A percentile compares a stretch with the other conserved stretches of the same genome.
Evolutionary conservation across 37 sponge, comb jelly and placozoan genomes (phyloP).

Genomic region (Geodia barretti): DNA sequence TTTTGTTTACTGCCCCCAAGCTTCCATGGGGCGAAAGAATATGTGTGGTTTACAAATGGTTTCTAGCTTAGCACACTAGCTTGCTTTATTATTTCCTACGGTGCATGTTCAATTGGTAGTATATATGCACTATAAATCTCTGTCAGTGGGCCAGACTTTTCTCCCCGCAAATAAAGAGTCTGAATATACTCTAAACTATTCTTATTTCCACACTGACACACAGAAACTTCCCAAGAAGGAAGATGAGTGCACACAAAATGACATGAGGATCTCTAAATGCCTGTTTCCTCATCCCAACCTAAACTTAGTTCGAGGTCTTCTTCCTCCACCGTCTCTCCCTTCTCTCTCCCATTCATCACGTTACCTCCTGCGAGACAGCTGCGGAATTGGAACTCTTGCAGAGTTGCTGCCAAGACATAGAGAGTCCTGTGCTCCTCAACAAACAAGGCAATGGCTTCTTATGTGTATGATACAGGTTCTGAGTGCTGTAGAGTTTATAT

Average conservation of each 20-base stretch:
- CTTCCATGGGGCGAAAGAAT: too few relatives aligned
- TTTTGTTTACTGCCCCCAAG: too few relatives aligned
- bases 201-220: too few relatives aligned
- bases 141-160: too few relatives aligned
- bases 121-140: too few relatives aligned
- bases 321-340: conserved; percentile 24
- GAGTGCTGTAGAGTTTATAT: conserved; percentile 39
- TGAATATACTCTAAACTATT: too few relatives aligned
- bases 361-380: conserved; percentile 6
- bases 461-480: conserved; percentile 47
- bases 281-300: conserved; percentile 20
- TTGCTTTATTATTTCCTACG: too few relatives aligned
- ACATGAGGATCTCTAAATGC: not conserved
- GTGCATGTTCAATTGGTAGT: too few relatives aligned
- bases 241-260: not conserved
- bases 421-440: conserved; percentile 5
- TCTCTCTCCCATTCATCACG: not conserved
- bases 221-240: too few relatives aligned
- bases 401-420: conserved; percentile 12
- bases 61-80: too few relatives aligned
- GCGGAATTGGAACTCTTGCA: not conserved
- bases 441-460: conserved; percentile 24
- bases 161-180: too few relatives aligned
- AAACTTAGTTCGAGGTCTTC: not conserved
- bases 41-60: too few relatives aligned